Conservation (phyloP, 2,888 invertebrate genomes). For the Oscheius myriophilus region DNA sequence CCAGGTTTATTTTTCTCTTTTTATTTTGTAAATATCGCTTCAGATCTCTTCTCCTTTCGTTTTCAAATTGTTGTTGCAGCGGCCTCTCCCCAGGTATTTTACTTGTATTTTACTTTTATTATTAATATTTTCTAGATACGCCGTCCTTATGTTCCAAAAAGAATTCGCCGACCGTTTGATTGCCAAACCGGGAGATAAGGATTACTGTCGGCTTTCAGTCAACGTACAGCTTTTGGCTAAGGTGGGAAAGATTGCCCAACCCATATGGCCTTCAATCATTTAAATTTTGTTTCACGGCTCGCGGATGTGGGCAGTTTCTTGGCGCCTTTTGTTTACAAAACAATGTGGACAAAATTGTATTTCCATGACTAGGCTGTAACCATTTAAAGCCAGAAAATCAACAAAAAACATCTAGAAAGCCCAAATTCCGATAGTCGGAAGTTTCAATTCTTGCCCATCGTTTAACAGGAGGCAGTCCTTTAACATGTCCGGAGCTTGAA, state of each 20-base stretch:
- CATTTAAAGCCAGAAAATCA: too few relatives aligned
- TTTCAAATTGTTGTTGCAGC: constrained; percentile 89
- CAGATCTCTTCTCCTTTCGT: constrained; percentile 84
- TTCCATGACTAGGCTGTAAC: too few relatives aligned
- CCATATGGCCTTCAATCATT: too few relatives aligned
- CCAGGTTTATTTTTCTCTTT: constrained; percentile 80
- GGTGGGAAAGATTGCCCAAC: too few relatives aligned
- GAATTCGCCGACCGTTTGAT: constrained; percentile 97
- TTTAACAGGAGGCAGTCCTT: too few relatives aligned
- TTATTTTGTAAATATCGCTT: constrained; percentile 32
- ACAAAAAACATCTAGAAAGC: too few relatives aligned
- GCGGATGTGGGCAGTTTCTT: too few relatives aligned
- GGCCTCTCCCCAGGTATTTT: constrained; percentile 71
- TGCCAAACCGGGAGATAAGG: constrained; percentile 95
- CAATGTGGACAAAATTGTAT: too few relatives aligned
- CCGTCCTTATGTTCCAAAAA: constrained; percentile 96
- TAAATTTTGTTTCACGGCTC: too few relatives aligned
- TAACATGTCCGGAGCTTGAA: neutral
- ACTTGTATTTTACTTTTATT: neutral
- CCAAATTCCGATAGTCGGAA: too few relatives aligned
- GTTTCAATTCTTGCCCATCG: too few relatives aligned
- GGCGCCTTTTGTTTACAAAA: too few relatives aligned
- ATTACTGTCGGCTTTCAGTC: constrained; percentile 92
- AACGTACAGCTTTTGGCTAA: constrained; percentile 94
- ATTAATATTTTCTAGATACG: constrained; percentile 79